Percentiles rank a stretch among this genome's conserved stretches.
Conservation (phyloP, 2,797 vertebrate species). For the Crenuchus spilurus region DNA sequence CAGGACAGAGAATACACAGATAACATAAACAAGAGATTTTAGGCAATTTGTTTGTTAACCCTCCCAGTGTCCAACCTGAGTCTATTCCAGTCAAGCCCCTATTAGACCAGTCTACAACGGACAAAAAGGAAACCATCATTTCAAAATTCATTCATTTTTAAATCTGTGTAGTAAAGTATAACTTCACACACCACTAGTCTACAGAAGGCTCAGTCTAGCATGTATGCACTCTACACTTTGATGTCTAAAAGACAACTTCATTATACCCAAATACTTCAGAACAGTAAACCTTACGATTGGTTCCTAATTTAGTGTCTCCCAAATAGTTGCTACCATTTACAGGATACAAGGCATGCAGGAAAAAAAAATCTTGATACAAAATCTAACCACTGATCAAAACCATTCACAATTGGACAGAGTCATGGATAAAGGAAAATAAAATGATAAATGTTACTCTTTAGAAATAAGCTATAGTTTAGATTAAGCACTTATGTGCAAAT, state of each 20-base stretch:
- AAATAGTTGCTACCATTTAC: neutral
- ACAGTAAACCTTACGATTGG: neutral
- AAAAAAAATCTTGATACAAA: neutral
- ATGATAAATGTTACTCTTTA: neutral
- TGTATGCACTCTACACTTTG: neutral
- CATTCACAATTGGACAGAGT: neutral
- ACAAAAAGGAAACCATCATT: neutral
- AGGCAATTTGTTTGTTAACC: neutral
- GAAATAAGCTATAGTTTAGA: slow-evolving; percentile 8
- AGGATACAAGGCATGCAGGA: neutral
- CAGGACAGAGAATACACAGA: neutral
- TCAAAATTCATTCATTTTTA: neutral
- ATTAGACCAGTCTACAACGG: neutral
- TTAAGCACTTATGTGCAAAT: slow-evolving; percentile 32
- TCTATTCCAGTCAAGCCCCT: neutral
- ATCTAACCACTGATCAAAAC: neutral
- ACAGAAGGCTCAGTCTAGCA: neutral
- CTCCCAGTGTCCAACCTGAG: too few relatives aligned
- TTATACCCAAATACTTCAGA: neutral
- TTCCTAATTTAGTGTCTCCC: neutral
- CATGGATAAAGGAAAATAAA: slow-evolving; percentile 16
- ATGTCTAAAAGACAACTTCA: neutral
- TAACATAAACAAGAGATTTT: neutral
- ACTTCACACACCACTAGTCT: too few relatives aligned
- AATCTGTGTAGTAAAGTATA: neutral